A percentile compares a stretch with the other conserved stretches of the same genome.
Conservation (phyloP, 2,797 vertebrate genomes). For the Tenualosa thibaudeaui region DNA sequence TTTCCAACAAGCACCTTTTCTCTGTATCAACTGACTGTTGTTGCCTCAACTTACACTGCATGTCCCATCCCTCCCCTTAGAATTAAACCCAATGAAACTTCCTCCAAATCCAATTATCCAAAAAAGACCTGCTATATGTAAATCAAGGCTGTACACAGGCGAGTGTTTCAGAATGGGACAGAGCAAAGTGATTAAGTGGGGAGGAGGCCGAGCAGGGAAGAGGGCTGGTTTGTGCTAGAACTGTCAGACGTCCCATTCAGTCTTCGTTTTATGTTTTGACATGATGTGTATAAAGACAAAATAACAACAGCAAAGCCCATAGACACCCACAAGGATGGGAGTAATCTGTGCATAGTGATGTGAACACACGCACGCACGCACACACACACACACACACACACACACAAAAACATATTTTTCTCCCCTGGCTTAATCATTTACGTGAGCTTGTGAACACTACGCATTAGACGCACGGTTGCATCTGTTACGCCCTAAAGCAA, state of each 20-base stretch:
- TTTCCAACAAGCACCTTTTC: not conserved
- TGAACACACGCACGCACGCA: constrained; percentile 21
- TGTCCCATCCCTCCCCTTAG: not conserved
- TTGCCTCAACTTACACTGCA: not conserved
- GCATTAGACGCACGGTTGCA: not conserved
- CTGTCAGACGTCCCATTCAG: not conserved
- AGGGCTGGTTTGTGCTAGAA: not conserved
- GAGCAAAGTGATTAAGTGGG: not conserved
- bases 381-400: constrained; percentile 22
- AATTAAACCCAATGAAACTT: not conserved
- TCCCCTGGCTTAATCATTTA: not conserved
- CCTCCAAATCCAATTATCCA: not conserved
- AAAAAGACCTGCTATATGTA: not conserved
- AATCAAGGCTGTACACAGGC: not conserved
- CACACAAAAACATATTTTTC: not conserved
- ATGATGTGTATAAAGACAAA: not conserved
- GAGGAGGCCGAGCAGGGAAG: not conserved
- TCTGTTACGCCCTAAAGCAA: not conserved
- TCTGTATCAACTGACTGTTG: not conserved
- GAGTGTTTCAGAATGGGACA: not conserved
- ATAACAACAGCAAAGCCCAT: not conserved
- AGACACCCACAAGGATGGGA: too few species aligned
- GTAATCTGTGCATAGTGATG: not conserved
- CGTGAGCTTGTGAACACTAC: not conserved
- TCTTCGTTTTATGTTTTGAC: not conserved